Evolutionary conservation across 53 echinoderm and acorn worm genomes (phyloP).

Genomic region (Mesocentrotus franciscanus): DNA sequence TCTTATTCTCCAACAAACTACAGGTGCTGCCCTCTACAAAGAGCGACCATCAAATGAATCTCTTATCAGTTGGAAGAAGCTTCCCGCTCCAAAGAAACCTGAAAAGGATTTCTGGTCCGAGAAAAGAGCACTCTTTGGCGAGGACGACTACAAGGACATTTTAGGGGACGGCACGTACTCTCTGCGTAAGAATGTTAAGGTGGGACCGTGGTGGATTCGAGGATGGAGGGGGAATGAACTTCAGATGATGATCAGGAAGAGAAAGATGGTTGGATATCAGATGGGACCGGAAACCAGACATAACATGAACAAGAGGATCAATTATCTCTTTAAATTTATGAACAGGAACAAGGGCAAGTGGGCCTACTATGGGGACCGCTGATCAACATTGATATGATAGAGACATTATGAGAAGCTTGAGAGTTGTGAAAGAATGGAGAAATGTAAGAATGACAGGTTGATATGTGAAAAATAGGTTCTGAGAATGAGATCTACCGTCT

Average conservation of each 20-base stretch:
- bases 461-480: background rate
- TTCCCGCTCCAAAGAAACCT: conserved; percentile 80
- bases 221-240: conserved; percentile 89
- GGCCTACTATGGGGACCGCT: conserved; percentile 72
- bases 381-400: background rate
- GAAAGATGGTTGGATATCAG: conserved; percentile 67
- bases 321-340: conserved; percentile 76
- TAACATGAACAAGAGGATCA: conserved; percentile 83
- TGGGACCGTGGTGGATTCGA: conserved; percentile 87
- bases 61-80: conserved; percentile 82
- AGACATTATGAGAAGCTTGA: background rate
- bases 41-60: conserved; percentile 85
- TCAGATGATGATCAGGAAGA: conserved; percentile 84
- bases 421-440: background rate
- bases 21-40: conserved; percentile 54
- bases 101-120: conserved; percentile 82
- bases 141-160: conserved; percentile 98
- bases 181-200: conserved; percentile 81
- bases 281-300: conserved; percentile 87
- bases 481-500: background rate
- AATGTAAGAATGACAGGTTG: background rate
- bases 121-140: conserved; percentile 92
- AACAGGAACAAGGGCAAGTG: conserved; percentile 85
- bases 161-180: conserved; percentile 88
- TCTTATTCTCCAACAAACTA: background rate